These are phyloP conservation scores for Siniperca undulata DNA, from an alignment of 2,797 vertebrate species.

Conservation along the genomic window DNA sequence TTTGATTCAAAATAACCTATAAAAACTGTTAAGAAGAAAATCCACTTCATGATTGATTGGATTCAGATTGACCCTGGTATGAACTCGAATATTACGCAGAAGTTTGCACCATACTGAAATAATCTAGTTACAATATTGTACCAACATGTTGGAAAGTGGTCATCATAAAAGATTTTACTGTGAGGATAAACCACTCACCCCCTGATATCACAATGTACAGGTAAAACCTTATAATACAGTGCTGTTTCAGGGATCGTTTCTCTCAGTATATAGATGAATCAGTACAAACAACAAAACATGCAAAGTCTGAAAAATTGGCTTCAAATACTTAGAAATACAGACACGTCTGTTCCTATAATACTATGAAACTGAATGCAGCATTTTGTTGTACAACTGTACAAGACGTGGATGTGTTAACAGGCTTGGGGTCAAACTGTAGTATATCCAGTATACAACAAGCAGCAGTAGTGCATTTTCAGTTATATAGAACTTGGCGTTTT, in stretches of 20 bases:
- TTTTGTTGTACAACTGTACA: slow-evolving; percentile 41
- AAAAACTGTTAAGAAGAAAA: slow-evolving; percentile 44
- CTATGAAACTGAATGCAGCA: slow-evolving; percentile 60
- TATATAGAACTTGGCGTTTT: neutral
- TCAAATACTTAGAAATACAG: slow-evolving; percentile 35
- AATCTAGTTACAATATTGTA: slow-evolving; percentile 19
- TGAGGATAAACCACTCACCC: neutral
- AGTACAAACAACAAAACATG: slow-evolving; percentile 56
- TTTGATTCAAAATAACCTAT: slow-evolving; percentile 28
- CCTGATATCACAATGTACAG: slow-evolving; percentile 8
- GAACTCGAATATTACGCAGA: slow-evolving; percentile 22
- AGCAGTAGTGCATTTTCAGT: slow-evolving; percentile 24
- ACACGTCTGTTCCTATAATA: slow-evolving; percentile 15
- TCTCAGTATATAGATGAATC: slow-evolving; percentile 22
- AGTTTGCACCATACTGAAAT: slow-evolving; percentile 44
- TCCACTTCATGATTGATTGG: neutral
- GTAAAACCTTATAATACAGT: slow-evolving; percentile 17
- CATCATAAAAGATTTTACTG: slow-evolving; percentile 9
- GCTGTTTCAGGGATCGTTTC: neutral
- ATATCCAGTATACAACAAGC: slow-evolving; percentile 9
- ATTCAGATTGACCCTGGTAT: slow-evolving; percentile 18
- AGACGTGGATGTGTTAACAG: slow-evolving; percentile 1
- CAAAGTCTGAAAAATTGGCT: slow-evolving; percentile 54
- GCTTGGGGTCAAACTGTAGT: neutral
- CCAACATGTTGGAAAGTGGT: slow-evolving; percentile 20